phyloP scores from a whole-genome alignment of 35 echinoderm and acorn worm species.

The Ophiothrix spiculata region DNA sequence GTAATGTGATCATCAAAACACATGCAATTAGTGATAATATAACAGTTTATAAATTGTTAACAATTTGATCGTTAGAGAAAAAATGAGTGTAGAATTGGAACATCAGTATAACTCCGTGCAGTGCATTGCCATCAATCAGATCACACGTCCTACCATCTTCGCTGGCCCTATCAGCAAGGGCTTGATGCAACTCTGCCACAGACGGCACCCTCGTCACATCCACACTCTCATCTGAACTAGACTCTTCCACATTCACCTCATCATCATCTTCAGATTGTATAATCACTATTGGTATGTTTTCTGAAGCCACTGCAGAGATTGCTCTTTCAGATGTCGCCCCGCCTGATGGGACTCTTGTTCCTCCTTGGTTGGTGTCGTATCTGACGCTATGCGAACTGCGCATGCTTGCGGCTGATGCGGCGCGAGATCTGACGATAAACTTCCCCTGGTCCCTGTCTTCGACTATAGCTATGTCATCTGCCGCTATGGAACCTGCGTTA shows the following conservation, averaged over 20 bases:
- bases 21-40: too few species aligned
- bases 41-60: too few species aligned
- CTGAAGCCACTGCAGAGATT: background rate
- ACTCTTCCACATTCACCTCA: background rate
- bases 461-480: constrained; percentile 30
- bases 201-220: background rate
- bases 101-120: background rate
- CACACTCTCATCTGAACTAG: background rate
- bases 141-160: background rate
- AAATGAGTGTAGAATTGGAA: too few species aligned
- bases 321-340: background rate
- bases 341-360: background rate
- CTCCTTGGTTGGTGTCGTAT: background rate
- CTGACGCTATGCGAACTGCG: background rate
- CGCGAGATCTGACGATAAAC: background rate
- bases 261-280: background rate
- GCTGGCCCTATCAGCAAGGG: background rate
- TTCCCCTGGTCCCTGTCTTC: constrained; percentile 38
- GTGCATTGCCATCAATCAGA: background rate
- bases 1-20: too few species aligned
- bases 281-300: background rate
- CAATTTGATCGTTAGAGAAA: too few species aligned
- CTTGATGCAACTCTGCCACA: background rate
- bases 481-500: constrained; percentile 23
- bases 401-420: constrained; percentile 2